Base-by-base conservation (phyloP, 37 sponge, comb jelly and placozoan genomes). In the Chondrilla cf. caribensis region DNA sequence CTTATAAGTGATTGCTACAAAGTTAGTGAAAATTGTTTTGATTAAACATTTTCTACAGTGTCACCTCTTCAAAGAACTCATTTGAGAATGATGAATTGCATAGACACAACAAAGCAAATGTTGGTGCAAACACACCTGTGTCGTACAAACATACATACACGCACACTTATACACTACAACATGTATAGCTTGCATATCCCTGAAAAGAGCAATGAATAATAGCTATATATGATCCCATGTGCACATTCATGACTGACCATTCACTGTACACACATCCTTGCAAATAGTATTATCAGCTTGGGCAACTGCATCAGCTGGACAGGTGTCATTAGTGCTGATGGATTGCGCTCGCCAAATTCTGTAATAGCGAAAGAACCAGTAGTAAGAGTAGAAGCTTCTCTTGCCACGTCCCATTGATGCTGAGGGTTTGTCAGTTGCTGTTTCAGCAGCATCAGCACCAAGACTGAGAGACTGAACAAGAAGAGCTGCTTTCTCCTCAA, bases 401-500 rank as follows among this genome's bases (percentile, higher is more conserved):
- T 67, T 8, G 5, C 1, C n/a, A 1, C 11, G 68, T 29, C 32
- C 11, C 6, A 11, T 14, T 47, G 51, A 47, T 11, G 24, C 31
- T 29, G 68, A 31, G 33, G 68, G 68, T 6, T 28, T 5, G 17
- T 0, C 68, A 33, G 32, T 47, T 47, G 51, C 35, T 33, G 68
- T 67, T 28, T 67, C 68, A 28, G 24, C 68, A 29, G 68, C 68
- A 67, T 67, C 68, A 2, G 5, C 68, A 7, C 68, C 68, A 67
- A 67, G 68, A 33, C 68, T 67, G 35, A 67, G 32, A 33, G 68
- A 67, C 33, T 67, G 31, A 28, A 67, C 68, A 17, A 67, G 68
- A 4, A 67, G 68, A 1, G 68, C 68, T 6, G 68, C 68, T 33
- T 67, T 67, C 2, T 67, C 68, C 29, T 6, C 68, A 3, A 67